Evolutionary conservation across 2,888 invertebrate genomes (phyloP).

Genomic region (Camponotus fellah): DNA sequence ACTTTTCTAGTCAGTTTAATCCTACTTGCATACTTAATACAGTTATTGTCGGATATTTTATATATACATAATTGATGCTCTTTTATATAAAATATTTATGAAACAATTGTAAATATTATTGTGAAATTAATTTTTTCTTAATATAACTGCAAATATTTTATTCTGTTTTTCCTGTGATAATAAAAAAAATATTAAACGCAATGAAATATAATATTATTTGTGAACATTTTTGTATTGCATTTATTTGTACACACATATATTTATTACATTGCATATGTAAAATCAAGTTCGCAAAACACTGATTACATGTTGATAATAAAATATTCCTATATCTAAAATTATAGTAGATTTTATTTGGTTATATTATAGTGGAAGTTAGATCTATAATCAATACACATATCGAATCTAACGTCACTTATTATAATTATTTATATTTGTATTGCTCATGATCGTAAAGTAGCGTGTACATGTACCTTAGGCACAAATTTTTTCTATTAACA

Average conservation of each 20-base stretch:
- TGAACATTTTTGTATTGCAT: slow-evolving; percentile 19
- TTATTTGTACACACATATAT: slow-evolving; percentile 4
- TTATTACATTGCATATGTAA: neutral
- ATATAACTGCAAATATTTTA: slow-evolving; percentile 65
- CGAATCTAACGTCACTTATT: slow-evolving; percentile 41
- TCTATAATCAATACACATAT: slow-evolving; percentile 1
- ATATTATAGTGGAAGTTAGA: slow-evolving; percentile 16
- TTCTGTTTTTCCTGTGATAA: slow-evolving; percentile 59
- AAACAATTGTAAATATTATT: slow-evolving; percentile 25
- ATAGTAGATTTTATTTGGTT: no score
- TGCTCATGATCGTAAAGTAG: slow-evolving; percentile 62
- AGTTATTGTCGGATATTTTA: no score
- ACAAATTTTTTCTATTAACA: slow-evolving; percentile 57
- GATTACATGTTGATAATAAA: slow-evolving; percentile 16
- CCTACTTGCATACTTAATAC: no score
- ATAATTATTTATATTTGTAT: slow-evolving; percentile 58
- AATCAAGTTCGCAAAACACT: slow-evolving; percentile 24
- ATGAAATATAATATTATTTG: slow-evolving; percentile 68
- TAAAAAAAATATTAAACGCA: slow-evolving; percentile 57
- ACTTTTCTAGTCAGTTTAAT: no score
- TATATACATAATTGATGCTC: no score
- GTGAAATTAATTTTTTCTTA: slow-evolving; percentile 16
- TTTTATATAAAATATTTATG: slow-evolving; percentile 20
- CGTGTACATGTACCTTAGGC: slow-evolving; percentile 62
- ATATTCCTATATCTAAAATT: slow-evolving; percentile 18